phyloP scores from a whole-genome alignment of 2,888 invertebrate species.

The Agrochola macilenta region DNA sequence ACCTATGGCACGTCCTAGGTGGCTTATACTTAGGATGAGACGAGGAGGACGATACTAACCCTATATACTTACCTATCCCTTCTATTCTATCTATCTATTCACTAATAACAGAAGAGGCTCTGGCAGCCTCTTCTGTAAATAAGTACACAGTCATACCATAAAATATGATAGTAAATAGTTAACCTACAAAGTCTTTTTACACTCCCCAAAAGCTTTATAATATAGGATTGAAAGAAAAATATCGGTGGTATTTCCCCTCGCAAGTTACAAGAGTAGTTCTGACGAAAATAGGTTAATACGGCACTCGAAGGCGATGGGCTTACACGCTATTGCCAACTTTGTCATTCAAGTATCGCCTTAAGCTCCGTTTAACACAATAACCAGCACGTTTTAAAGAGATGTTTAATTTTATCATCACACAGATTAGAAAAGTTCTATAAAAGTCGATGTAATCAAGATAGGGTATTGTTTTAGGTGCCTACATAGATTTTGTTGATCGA shows the following conservation, averaged over 20 bases:
- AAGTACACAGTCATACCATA: background rate
- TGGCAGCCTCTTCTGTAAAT: background rate
- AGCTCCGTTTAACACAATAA: constrained; percentile 54
- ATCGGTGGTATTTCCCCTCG: constrained; percentile 35
- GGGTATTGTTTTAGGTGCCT: background rate
- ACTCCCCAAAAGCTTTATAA: constrained; percentile 25
- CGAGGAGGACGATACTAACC: too few species aligned
- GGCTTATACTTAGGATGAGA: background rate
- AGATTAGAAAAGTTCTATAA: constrained; percentile 37
- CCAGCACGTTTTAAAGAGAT: constrained; percentile 48
- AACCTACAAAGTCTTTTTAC: constrained; percentile 20
- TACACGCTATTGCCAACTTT: constrained; percentile 63
- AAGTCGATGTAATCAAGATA: constrained; percentile 22
- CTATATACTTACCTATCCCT: background rate
- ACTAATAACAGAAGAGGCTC: too few species aligned
- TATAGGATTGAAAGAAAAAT: constrained; percentile 46
- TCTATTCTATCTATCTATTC: too few species aligned
- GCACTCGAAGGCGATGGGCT: constrained; percentile 57
- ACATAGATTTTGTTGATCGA: constrained; percentile 1
- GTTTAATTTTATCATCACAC: constrained; percentile 46
- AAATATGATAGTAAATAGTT: constrained; percentile 1
- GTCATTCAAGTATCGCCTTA: constrained; percentile 54
- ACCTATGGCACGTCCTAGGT: background rate
- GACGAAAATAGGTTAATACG: constrained; percentile 63
- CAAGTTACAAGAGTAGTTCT: constrained; percentile 22